Evolutionary conservation across 1,140 invertebrate genomes (phyloP).

Genomic region (Penaeus indicus): DNA sequence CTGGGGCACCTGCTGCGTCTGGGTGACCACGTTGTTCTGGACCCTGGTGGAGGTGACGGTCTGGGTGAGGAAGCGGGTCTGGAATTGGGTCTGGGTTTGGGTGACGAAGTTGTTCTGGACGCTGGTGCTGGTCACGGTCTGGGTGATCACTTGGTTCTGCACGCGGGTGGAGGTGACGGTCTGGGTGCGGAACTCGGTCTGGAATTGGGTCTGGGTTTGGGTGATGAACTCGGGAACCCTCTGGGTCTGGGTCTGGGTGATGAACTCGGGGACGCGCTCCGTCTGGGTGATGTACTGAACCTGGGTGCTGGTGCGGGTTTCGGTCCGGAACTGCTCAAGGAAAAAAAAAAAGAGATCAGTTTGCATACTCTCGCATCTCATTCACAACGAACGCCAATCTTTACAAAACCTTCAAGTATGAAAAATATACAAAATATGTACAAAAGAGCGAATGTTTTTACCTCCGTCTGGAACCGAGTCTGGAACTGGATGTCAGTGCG

Average conservation of each 20-base stretch:
- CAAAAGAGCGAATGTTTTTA: neutral
- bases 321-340: conserved; percentile 38
- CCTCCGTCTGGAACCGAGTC: neutral
- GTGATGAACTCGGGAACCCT: conserved; percentile 25
- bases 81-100: conserved; percentile 28
- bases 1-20: conserved; percentile 51
- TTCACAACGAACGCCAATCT: no score
- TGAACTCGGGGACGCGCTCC: neutral
- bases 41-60: conserved; percentile 44
- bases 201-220: conserved; percentile 43
- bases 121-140: conserved; percentile 43
- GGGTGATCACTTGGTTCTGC: conserved; percentile 21
- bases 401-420: no score
- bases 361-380: no score
- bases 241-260: conserved; percentile 35
- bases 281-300: conserved; percentile 34
- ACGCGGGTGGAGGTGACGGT: conserved; percentile 30
- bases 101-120: conserved; percentile 45
- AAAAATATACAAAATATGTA: no score
- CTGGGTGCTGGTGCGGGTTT: conserved; percentile 34
- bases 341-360: neutral
- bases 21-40: conserved; percentile 45
- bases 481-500: conserved; percentile 38
- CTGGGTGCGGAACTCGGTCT: conserved; percentile 26
- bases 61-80: conserved; percentile 34